phyloP scores from a whole-genome alignment of 2,888 invertebrate species.

The Gymnosoma rotundatum region DNA sequence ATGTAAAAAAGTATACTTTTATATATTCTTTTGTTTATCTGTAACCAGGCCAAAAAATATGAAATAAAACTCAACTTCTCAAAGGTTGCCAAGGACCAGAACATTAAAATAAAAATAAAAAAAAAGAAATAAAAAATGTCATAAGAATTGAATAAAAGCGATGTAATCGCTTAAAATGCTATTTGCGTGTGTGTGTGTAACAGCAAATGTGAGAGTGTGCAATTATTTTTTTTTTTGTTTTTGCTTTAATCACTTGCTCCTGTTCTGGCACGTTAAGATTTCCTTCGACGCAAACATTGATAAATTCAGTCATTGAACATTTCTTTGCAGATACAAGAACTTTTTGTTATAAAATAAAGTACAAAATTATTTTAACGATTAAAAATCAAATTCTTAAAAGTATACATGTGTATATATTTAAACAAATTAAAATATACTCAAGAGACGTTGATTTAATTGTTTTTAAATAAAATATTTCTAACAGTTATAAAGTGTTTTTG shows the following conservation, averaged over 20 bases:
- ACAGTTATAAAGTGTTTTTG: too few species aligned
- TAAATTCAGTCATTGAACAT: slow-evolving; percentile 12
- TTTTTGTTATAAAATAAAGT: not conserved
- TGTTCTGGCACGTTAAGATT: not conserved
- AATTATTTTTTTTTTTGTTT: not conserved
- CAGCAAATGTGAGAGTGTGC: not conserved
- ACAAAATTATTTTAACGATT: too few species aligned
- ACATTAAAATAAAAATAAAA: not conserved
- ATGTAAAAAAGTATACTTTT: not conserved
- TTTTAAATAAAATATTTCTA: too few species aligned
- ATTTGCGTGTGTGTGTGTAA: not conserved
- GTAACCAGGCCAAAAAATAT: not conserved
- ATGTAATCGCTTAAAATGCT: not conserved
- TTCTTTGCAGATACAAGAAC: not conserved
- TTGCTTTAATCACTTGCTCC: not conserved
- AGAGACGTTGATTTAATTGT: too few species aligned
- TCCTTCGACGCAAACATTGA: slow-evolving; percentile 4
- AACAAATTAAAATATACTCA: too few species aligned
- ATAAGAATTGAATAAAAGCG: not conserved
- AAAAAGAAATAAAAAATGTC: slow-evolving; percentile 11
- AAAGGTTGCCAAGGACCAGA: not conserved
- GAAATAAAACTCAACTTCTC: not conserved
- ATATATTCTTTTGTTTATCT: slow-evolving; percentile 15
- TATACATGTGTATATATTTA: too few species aligned
- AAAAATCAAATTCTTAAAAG: too few species aligned